phyloP scores from a whole-genome alignment of 2,797 vertebrate species.

The Allobates femoralis region DNA sequence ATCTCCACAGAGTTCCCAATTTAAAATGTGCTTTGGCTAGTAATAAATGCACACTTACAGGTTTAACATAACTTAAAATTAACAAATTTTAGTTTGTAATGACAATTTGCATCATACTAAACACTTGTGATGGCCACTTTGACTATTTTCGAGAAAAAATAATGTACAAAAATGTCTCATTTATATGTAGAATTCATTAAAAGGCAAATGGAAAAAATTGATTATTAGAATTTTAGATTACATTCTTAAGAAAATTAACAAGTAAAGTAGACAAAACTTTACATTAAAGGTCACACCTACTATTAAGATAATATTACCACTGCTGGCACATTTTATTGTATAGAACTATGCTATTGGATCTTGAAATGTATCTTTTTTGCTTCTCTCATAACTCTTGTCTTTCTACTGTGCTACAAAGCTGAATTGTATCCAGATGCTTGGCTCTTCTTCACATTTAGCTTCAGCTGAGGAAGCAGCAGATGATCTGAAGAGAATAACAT shows the following conservation, averaged over 20 bases:
- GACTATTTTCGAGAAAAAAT: no score
- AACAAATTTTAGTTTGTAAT: not conserved
- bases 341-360: not conserved
- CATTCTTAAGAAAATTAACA: not conserved
- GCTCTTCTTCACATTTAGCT: slow-evolving; percentile 48
- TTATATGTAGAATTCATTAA: not conserved
- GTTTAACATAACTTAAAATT: no score
- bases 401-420: slow-evolving; percentile 7
- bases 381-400: not conserved
- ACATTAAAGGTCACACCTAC: not conserved
- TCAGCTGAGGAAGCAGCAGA: slow-evolving; percentile 61
- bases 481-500: slow-evolving; percentile 61
- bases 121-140: not conserved
- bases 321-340: not conserved
- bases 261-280: not conserved
- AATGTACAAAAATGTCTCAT: no score
- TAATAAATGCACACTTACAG: no score
- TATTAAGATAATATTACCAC: not conserved
- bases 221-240: not conserved
- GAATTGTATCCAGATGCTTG: slow-evolving; percentile 57
- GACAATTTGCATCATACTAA: not conserved
- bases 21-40: no score
- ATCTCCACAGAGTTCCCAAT: no score
- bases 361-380: not conserved
- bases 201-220: not conserved